Percentiles rank a stretch among this genome's conserved stretches.
Evolutionary conservation across 2,797 vertebrate genomes (phyloP).

Genomic region (Gymnothorax reevesii): DNA sequence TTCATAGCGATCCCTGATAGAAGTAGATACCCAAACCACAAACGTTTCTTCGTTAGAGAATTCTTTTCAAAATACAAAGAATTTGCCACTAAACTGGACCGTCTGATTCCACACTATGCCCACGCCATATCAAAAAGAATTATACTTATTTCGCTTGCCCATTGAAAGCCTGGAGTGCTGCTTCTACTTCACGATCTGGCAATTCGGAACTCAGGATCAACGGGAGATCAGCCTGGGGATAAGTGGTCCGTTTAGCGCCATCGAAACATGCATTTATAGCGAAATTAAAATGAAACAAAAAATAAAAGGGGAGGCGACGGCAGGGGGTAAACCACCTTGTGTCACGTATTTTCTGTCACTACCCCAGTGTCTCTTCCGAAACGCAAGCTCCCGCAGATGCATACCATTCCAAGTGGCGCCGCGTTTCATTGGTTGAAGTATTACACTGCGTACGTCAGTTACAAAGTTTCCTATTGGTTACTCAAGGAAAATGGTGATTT

Average conservation of each 20-base stretch:
- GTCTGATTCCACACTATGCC: slow-evolving; percentile 20
- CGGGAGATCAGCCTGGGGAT: slow-evolving; percentile 15
- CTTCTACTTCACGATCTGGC: slow-evolving; percentile 11
- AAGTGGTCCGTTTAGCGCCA: neutral
- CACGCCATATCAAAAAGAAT: slow-evolving; percentile 25
- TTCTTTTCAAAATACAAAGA: neutral
- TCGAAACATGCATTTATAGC: neutral
- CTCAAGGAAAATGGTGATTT: slow-evolving; percentile 13
- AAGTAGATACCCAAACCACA: slow-evolving; percentile 13
- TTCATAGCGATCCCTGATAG: slow-evolving; percentile 1
- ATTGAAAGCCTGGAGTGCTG: slow-evolving; percentile 31
- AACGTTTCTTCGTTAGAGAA: slow-evolving; percentile 9
- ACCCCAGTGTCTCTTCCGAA: slow-evolving; percentile 35
- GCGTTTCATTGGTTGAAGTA: slow-evolving; percentile 26
- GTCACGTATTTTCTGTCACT: slow-evolving; percentile 33
- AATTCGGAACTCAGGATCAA: slow-evolving; percentile 20
- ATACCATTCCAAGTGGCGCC: slow-evolving; percentile 3
- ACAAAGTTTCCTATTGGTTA: slow-evolving; percentile 35
- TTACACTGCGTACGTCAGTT: neutral
- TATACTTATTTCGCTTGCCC: slow-evolving; percentile 36
- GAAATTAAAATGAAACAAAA: slow-evolving; percentile 33
- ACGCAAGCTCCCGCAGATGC: slow-evolving; percentile 35
- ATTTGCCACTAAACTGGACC: slow-evolving; percentile 20
- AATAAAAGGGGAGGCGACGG: slow-evolving; percentile 18
- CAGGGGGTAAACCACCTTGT: slow-evolving; percentile 20